Evolutionary conservation across 2,113 vertebrate species (phyloP), one percentile per base, ranked within the genome.

Genomic region (Urocitellus parryii): DNA sequence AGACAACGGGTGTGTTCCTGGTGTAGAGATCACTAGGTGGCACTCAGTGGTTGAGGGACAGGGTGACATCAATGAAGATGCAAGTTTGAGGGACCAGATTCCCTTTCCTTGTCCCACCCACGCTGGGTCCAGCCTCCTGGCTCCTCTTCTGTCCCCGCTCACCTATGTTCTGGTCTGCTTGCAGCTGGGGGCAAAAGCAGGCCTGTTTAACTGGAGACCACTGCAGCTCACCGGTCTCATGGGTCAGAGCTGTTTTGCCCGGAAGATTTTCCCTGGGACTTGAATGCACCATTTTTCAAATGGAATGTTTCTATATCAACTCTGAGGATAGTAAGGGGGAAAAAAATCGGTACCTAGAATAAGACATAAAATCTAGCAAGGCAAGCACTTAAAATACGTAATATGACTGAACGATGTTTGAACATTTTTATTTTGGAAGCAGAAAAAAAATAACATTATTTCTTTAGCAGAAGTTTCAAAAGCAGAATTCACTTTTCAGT

Each of bases 401-500:
- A 58, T 45, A 70, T 2, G 63, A 93, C 61, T 63, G 84, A 97
- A 82, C 0, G 10, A 58, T 65, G 27, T 82, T 94, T 76, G 96
- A 95, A 77, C 29, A 12, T 81, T 77, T 96, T 94, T 39, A 96
- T 83, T 81, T 80, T 85, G 25, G 72, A 90, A 45, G 48, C 63
- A 88, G 56, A 72, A 90, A 92, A 88, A 94, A 88, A 92, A 76
- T 18, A 80, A 51, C 63, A 73, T 80, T 84, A 67, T 72, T 88
- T 87, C 79, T 95, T 88, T 77, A 85, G 80, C 51, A 95, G 17
- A 63, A 88, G 29, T 58, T 93, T 70, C 45, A 88, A 93, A 87
- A 91, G 22, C 9, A 82, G 70, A 95, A 92, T 90, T 87, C 22
- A 68, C 42, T 94, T 94, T 87, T 93, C n/a, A 39, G 76, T 90